A percentile compares a stretch with the other conserved stretches of the same genome.
Evolutionary conservation across 2,797 vertebrate species (phyloP).

Genomic region (Poeciliopsis presidionis): DNA sequence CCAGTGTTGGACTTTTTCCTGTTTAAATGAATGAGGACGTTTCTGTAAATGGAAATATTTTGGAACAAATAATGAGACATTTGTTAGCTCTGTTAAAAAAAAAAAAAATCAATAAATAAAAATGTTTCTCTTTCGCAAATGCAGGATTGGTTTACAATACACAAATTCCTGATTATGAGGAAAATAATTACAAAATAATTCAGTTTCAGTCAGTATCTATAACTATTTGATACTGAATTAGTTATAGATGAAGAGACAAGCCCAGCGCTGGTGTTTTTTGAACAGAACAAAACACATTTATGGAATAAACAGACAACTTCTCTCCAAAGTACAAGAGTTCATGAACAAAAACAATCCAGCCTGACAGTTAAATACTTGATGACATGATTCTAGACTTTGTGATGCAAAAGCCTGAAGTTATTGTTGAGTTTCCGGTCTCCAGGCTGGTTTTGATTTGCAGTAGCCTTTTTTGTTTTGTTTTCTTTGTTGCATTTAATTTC

Average conservation of each 20-base stretch:
- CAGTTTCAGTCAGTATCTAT: too few relatives aligned
- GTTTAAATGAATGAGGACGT: not conserved
- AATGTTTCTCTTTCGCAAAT: not conserved
- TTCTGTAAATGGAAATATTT: not conserved
- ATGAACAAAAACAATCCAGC: too few relatives aligned
- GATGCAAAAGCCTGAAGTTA: not conserved
- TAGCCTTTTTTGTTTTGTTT: not conserved
- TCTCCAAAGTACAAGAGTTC: too few relatives aligned
- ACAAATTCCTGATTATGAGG: too few relatives aligned
- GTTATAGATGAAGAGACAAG: too few relatives aligned
- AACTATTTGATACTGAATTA: too few relatives aligned
- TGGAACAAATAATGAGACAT: not conserved
- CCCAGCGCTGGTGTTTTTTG: too few relatives aligned
- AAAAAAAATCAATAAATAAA: not conserved
- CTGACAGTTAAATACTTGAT: not conserved
- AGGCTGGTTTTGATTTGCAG: not conserved
- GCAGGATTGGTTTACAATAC: too few relatives aligned
- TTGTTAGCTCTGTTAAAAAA: not conserved
- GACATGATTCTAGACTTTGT: not conserved
- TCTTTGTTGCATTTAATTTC: not conserved
- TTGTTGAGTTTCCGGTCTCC: not conserved
- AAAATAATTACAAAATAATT: too few relatives aligned
- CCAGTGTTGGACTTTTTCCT: not conserved
- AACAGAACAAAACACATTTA: too few relatives aligned
- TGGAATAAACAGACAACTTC: too few relatives aligned